These are phyloP conservation scores for Fringilla coelebs DNA, from an alignment of 2,797 vertebrate genomes.

Conservation along the genomic window DNA sequence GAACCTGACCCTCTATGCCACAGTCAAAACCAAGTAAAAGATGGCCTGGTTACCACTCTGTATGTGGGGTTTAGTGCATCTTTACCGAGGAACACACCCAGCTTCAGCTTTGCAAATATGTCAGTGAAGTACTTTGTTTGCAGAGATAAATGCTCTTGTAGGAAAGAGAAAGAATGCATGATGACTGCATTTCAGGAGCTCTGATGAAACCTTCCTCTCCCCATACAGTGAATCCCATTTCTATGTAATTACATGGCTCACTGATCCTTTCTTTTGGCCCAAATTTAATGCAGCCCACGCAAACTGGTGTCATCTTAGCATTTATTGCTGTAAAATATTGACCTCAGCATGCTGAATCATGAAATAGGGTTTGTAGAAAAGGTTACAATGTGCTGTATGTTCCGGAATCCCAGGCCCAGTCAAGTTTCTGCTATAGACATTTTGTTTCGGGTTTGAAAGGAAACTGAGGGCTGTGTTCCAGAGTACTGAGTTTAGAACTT, in stretches of 20 bases:
- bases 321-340: slow-evolving; percentile 36
- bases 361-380: not conserved
- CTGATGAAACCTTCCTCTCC: not conserved
- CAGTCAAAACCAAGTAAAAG: not conserved
- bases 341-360: slow-evolving; percentile 32
- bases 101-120: not conserved
- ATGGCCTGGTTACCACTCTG: not conserved
- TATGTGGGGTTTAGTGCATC: not conserved
- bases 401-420: not conserved
- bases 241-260: not conserved
- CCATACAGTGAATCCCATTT: not conserved
- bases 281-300: not conserved
- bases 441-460: not conserved
- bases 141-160: not conserved
- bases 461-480: not conserved
- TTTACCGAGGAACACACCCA: not conserved
- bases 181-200: not conserved
- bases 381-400: not conserved
- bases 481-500: not conserved
- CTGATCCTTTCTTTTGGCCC: not conserved
- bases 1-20: not conserved
- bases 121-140: not conserved
- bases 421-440: not conserved
- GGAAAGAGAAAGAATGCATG: not conserved
- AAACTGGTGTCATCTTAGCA: not conserved